Conservation (phyloP, 2,888 invertebrate genomes). For the Acrobasis consociella region DNA sequence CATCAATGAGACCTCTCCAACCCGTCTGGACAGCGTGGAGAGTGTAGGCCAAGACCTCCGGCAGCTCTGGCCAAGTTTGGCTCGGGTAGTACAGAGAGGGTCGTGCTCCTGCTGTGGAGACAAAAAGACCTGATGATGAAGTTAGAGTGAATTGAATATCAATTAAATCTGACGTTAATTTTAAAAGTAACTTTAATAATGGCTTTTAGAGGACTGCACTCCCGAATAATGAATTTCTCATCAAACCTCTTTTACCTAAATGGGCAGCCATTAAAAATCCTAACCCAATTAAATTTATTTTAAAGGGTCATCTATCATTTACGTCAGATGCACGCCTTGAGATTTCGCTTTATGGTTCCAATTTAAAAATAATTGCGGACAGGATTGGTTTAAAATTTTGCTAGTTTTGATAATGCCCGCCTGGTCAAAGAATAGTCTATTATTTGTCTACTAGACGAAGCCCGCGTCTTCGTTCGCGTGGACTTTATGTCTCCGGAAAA, state of each 20-base stretch:
- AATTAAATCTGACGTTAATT: constrained; percentile 9
- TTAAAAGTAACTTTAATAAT: not conserved
- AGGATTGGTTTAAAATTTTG: not conserved
- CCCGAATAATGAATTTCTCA: constrained; percentile 6
- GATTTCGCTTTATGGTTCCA: not conserved
- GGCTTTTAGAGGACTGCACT: not conserved
- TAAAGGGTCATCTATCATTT: constrained; percentile 16
- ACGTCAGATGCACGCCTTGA: constrained; percentile 15
- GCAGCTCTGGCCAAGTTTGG: no score
- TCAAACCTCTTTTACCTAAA: constrained; percentile 2
- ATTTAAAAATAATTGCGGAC: not conserved
- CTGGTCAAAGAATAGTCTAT: no score
- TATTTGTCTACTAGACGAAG: no score
- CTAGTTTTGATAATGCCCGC: not conserved
- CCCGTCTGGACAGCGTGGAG: no score
- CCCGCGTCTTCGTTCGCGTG: no score
- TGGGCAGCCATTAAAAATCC: constrained; percentile 17
- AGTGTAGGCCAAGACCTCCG: no score
- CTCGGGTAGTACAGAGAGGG: no score
- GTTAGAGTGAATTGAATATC: not conserved
- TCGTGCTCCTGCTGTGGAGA: no score
- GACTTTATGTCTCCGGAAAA: no score
- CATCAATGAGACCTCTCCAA: no score
- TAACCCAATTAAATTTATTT: constrained; percentile 14
- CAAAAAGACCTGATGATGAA: no score